phyloP scores from a whole-genome alignment of 2,888 invertebrate genomes.

The Ptychoptera contaminata region DNA sequence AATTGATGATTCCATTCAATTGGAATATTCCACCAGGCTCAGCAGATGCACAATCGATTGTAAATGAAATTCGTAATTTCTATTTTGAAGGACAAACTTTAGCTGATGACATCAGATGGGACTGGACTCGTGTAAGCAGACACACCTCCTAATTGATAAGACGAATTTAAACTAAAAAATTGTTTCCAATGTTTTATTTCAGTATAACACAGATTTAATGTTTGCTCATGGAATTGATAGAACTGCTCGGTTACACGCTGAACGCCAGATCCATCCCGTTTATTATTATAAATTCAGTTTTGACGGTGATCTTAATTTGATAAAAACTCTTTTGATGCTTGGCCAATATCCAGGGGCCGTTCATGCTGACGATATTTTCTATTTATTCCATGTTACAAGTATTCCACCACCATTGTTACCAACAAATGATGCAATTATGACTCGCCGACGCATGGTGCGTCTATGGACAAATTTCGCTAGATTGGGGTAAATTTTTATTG shows the following conservation, averaged over 20 bases:
- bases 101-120: neutral
- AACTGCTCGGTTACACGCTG: constrained; percentile 6
- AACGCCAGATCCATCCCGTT: constrained; percentile 5
- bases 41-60: constrained; percentile 2
- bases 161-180: neutral
- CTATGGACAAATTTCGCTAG: constrained; percentile 39
- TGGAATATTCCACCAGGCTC: constrained; percentile 4
- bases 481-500: constrained; percentile 28
- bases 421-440: constrained; percentile 28
- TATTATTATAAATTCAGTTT: constrained; percentile 8
- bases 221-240: constrained; percentile 8
- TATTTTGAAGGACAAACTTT: constrained; percentile 8
- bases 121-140: constrained; percentile 3
- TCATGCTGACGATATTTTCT: constrained; percentile 31
- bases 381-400: constrained; percentile 26
- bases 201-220: constrained; percentile 8
- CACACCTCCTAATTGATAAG: neutral
- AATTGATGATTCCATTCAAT: constrained; percentile 5
- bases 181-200: neutral
- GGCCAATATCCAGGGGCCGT: constrained; percentile 18
- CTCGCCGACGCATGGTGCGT: constrained; percentile 28
- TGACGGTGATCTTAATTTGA: constrained; percentile 9
- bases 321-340: constrained; percentile 5
- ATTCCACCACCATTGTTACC: constrained; percentile 16
- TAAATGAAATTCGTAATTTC: constrained; percentile 5